Evolutionary conservation across 2,888 invertebrate species (phyloP).

Genomic region (Fragum sueziense): DNA sequence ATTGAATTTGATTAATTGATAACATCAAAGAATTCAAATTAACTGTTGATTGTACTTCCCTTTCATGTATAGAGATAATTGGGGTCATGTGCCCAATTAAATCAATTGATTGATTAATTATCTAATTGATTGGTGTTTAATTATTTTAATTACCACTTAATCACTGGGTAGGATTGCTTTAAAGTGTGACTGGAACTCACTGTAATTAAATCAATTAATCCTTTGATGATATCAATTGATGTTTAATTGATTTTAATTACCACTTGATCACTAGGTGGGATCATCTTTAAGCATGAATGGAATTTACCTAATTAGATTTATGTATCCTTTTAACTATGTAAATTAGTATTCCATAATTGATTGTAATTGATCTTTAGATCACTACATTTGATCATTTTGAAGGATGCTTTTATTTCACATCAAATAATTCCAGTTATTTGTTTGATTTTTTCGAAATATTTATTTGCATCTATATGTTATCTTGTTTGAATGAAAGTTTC

Average conservation of each 20-base stretch:
- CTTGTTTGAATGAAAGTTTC: no score
- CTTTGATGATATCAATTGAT: no score
- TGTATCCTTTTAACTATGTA: no score
- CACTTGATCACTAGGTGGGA: conserved; percentile 7
- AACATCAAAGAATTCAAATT: no score
- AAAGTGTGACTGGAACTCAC: not conserved
- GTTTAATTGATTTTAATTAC: not conserved
- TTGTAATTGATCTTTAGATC: no score
- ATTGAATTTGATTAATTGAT: no score
- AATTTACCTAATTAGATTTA: not conserved
- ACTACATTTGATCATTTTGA: no score
- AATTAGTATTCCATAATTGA: no score
- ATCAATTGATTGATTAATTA: not conserved
- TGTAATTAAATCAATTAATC: not conserved
- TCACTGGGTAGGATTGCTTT: conserved; percentile 1
- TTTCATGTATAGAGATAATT: not conserved
- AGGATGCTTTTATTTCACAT: no score
- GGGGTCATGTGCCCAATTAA: not conserved
- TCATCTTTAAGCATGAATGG: not conserved
- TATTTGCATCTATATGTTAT: no score
- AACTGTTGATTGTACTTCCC: not conserved
- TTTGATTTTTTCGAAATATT: no score
- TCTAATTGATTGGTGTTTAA: not conserved
- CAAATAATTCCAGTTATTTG: no score
- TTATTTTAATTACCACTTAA: not conserved